phyloP scores from a whole-genome alignment of 1,140 invertebrate genomes.

The Anthonomus grandis region DNA sequence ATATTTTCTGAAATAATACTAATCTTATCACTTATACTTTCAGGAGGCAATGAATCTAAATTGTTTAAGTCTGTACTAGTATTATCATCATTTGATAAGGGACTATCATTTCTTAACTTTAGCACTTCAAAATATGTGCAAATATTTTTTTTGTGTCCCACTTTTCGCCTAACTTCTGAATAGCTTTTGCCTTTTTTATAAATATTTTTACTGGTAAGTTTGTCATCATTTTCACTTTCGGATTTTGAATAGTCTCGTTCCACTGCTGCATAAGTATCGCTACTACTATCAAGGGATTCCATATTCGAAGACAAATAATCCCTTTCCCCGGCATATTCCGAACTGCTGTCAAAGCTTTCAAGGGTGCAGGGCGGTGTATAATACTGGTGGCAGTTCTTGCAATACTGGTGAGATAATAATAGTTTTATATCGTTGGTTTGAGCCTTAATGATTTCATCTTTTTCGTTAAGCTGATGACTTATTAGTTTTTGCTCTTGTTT shows the following conservation, averaged over 20 bases:
- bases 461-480: constrained; percentile 62
- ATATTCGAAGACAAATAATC: constrained; percentile 46
- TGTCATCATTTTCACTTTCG: constrained; percentile 48
- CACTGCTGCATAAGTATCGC: constrained; percentile 56
- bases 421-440: constrained; percentile 67
- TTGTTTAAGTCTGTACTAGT: constrained; percentile 53
- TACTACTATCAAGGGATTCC: constrained; percentile 56
- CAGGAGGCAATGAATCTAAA: constrained; percentile 55
- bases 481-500: constrained; percentile 73
- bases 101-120: constrained; percentile 53
- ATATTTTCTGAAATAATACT: constrained; percentile 56
- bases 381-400: constrained; percentile 57
- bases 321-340: constrained; percentile 51
- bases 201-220: constrained; percentile 53
- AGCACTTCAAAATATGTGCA: constrained; percentile 52
- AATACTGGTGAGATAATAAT: constrained; percentile 52
- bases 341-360: constrained; percentile 57
- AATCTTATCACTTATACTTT: constrained; percentile 55
- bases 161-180: constrained; percentile 54
- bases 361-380: constrained; percentile 53
- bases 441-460: constrained; percentile 66
- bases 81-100: constrained; percentile 53
- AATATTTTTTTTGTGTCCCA: constrained; percentile 53
- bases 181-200: constrained; percentile 63
- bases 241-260: constrained; percentile 50